Conservation (phyloP, 2,113 vertebrate species). For the Catharus minimus region DNA sequence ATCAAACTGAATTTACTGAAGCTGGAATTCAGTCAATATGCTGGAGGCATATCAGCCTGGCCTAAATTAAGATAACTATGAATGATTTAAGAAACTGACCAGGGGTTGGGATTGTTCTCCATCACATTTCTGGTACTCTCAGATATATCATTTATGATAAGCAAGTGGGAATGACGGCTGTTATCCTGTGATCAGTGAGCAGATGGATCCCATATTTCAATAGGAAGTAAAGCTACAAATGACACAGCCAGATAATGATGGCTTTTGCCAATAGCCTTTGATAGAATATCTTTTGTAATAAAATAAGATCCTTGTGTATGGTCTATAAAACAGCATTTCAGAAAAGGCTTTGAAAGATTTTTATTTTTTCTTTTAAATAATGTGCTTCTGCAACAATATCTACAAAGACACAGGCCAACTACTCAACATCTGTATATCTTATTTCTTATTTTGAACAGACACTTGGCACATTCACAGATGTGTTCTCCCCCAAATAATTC, state of each 20-base stretch:
- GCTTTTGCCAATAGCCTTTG: slow-evolving; percentile 38
- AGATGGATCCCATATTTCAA: slow-evolving; percentile 59
- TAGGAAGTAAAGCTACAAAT: slow-evolving; percentile 38
- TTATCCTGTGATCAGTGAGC: slow-evolving; percentile 17
- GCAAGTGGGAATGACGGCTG: slow-evolving; percentile 8
- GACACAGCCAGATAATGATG: slow-evolving; percentile 27
- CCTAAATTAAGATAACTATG: slow-evolving; percentile 10
- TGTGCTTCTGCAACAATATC: slow-evolving; percentile 15
- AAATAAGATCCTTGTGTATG: slow-evolving; percentile 33
- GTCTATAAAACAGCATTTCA: slow-evolving; percentile 41
- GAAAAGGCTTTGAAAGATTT: slow-evolving; percentile 57
- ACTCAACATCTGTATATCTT: slow-evolving; percentile 27
- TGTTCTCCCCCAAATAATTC: not conserved
- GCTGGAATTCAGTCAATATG: not conserved
- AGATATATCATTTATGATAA: slow-evolving; percentile 25
- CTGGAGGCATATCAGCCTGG: not conserved
- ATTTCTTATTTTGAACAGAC: slow-evolving; percentile 19
- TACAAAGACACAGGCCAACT: slow-evolving; percentile 26
- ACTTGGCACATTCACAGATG: not conserved
- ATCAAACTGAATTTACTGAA: not conserved
- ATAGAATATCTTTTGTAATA: slow-evolving; percentile 31
- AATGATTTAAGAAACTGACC: slow-evolving; percentile 5
- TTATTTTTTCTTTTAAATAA: slow-evolving; percentile 46
- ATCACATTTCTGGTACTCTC: slow-evolving; percentile 25
- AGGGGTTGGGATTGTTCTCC: not conserved